Percentiles rank a stretch among this genome's conserved stretches.
These are phyloP conservation scores for Apostichopus japonicus DNA, from an alignment of 35 echinoderm and acorn worm genomes.

Conservation along the genomic window DNA sequence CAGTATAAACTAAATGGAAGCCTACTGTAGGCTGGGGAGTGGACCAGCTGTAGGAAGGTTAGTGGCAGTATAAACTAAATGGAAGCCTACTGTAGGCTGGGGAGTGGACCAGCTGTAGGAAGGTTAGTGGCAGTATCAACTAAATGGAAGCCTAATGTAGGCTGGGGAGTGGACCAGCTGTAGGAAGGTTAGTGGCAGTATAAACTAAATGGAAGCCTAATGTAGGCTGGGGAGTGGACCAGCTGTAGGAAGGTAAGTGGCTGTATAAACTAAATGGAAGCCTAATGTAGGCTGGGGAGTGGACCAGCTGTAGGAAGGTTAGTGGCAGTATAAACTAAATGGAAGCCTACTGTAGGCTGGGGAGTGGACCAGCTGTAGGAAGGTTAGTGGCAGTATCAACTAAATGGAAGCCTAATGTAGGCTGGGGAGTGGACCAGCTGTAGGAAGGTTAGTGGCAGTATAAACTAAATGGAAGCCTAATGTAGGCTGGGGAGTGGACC, in stretches of 20 bases:
- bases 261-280: too few species aligned
- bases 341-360: too few species aligned
- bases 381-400: slow-evolving; percentile 46
- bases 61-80: not conserved
- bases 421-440: slow-evolving; percentile 90
- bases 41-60: slow-evolving; percentile 90
- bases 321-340: not conserved
- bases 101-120: slow-evolving; percentile 87
- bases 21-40: too few species aligned
- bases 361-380: slow-evolving; percentile 87
- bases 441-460: slow-evolving; percentile 61
- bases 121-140: slow-evolving; percentile 46
- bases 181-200: slow-evolving; percentile 61
- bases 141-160: too few species aligned
- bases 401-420: too few species aligned
- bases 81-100: too few species aligned
- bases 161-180: slow-evolving; percentile 90
- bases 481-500: slow-evolving; percentile 86
- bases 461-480: too few species aligned
- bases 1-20: too few species aligned
- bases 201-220: too few species aligned
- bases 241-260: slow-evolving; percentile 79
- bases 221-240: slow-evolving; percentile 86
- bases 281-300: too few species aligned
- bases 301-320: slow-evolving; percentile 90